Conservation (phyloP, 2,797 vertebrate genomes). For the Brachyalestes nurse region DNA sequence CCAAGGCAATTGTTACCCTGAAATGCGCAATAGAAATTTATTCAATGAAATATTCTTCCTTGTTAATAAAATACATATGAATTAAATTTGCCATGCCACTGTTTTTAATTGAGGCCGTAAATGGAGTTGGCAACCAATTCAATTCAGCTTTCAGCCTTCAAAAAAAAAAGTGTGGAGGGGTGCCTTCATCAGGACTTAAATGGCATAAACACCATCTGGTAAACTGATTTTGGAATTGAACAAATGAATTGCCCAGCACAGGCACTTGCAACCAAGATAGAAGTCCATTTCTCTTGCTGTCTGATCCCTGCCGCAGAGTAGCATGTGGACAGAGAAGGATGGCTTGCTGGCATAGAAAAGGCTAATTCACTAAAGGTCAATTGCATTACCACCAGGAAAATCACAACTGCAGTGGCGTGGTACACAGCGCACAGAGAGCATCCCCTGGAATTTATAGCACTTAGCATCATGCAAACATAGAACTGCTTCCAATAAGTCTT, state of each 20-base stretch:
- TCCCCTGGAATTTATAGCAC: slow-evolving; percentile 63
- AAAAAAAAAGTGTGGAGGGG: slow-evolving; percentile 43
- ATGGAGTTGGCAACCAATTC: slow-evolving; percentile 65
- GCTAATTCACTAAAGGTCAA: slow-evolving; percentile 75
- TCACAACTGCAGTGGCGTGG: slow-evolving; percentile 63
- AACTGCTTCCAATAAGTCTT: slow-evolving; percentile 64
- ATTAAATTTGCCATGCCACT: slow-evolving; percentile 49
- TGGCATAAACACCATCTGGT: slow-evolving; percentile 75
- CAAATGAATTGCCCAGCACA: slow-evolving; percentile 61
- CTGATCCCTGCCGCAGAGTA: slow-evolving; percentile 63
- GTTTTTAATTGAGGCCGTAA: slow-evolving; percentile 72
- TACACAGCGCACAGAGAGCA: slow-evolving; percentile 59
- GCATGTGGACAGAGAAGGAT: slow-evolving; percentile 65
- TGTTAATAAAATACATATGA: slow-evolving; percentile 53
- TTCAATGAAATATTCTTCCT: slow-evolving; percentile 47
- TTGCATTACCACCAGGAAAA: slow-evolving; percentile 66
- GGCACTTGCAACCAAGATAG: slow-evolving; percentile 58
- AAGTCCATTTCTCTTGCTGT: slow-evolving; percentile 67
- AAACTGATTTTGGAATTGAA: slow-evolving; percentile 67
- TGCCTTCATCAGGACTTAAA: slow-evolving; percentile 70
- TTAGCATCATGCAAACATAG: slow-evolving; percentile 65
- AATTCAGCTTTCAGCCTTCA: slow-evolving; percentile 67
- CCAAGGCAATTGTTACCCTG: slow-evolving; percentile 19
- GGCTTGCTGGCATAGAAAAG: slow-evolving; percentile 57
- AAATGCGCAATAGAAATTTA: slow-evolving; percentile 34